Evolutionary conservation across 1,140 invertebrate species (phyloP), one percentile per base, ranked within the genome.

Genomic region (Scylla paramamosain): DNA sequence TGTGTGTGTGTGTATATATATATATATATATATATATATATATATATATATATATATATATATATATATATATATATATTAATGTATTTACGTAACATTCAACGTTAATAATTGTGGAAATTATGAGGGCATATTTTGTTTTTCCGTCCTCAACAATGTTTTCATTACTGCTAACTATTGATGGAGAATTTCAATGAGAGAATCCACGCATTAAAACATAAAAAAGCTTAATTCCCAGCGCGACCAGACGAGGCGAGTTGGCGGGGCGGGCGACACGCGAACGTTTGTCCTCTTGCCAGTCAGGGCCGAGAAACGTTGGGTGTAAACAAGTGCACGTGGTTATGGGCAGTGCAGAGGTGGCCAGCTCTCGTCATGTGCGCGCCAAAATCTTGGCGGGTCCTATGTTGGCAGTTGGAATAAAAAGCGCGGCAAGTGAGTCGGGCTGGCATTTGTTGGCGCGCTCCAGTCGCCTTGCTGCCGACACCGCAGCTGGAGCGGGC

Each of bases 361-460:
- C 94, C 94, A 95, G 94, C 94, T 95, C 94, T 95, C 94, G 94
- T 95, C 94, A 95, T 95, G 94, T 95, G 94, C 94, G 94, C 95
- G 95, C 95, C 95, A 96, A 96, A 96, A 95, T 96, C 94, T 96
- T 96, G 94, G 95, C 93, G 95, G 95, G 94, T 95, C 95, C 94
- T 95, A 95, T 95, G 94, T 96, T 96, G 95, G 94, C 95, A 96
- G 95, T 96, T 95, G 95, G 95, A 96, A 96, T 96, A 96, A 96
- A 96, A 96, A 96, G 95, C 94, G 94, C 95, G 95, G 95, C 95
- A 96, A 96, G 95, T 95, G 94, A 96, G 94, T 95, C 94, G 94
- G 94, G 94, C 93, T 96, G 95, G 95, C 95, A 96, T 96, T 96
- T 96, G 95, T 96, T 96, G 95, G 95, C 95, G 92, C 94, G 95